Conservation (phyloP, 2,888 invertebrate genomes). For the Orthosia cruda region DNA sequence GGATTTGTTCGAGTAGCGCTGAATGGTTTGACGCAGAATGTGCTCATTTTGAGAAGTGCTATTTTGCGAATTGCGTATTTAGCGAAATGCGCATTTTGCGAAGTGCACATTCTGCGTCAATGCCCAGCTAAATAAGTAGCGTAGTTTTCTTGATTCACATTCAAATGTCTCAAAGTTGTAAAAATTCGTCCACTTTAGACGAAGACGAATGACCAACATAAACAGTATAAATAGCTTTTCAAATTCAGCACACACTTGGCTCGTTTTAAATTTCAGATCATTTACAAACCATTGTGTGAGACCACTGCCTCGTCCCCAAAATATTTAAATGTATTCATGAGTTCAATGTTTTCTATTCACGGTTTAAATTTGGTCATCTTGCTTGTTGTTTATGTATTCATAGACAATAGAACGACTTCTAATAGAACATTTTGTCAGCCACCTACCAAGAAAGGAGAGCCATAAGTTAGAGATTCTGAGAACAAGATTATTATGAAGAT, state of each 20-base stretch:
- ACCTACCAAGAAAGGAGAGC: constrained; percentile 28
- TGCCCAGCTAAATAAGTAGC: not conserved
- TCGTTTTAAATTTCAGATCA: constrained; percentile 71
- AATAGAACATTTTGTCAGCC: constrained; percentile 25
- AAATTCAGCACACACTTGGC: constrained; percentile 50
- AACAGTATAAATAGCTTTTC: constrained; percentile 47
- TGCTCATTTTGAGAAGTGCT: no score
- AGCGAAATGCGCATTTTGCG: no score
- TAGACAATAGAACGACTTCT: constrained; percentile 38
- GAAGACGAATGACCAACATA: constrained; percentile 37
- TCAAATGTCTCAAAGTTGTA: not conserved
- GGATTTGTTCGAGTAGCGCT: no score
- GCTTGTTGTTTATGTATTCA: constrained; percentile 51
- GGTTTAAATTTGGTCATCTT: constrained; percentile 64
- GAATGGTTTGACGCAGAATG: no score
- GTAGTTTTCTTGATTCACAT: not conserved
- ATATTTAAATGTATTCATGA: constrained; percentile 77
- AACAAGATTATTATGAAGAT: constrained; percentile 23
- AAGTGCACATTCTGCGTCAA: no score
- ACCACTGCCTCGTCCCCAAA: constrained; percentile 64
- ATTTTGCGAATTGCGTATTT: no score
- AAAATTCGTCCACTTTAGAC: constrained; percentile 9
- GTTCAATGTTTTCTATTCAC: constrained; percentile 69
- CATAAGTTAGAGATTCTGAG: not conserved
- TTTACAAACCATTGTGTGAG: constrained; percentile 68